Evolutionary conservation across 2,113 vertebrate genomes (phyloP).

Genomic region (Oxygymnocypris stewartii): DNA sequence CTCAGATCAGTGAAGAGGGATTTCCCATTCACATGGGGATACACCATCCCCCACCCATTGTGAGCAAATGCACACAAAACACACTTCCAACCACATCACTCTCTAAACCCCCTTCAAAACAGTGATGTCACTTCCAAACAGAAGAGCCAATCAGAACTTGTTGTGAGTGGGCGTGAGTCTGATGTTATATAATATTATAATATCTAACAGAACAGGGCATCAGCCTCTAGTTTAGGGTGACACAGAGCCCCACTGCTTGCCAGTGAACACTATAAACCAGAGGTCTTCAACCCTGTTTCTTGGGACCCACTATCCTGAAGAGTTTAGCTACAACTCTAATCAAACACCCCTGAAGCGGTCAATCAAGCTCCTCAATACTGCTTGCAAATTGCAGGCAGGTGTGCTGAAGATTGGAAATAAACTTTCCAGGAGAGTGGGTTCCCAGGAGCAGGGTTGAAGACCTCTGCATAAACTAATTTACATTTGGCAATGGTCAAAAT

Average conservation of each 20-base stretch:
- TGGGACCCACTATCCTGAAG: no score
- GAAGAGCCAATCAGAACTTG: constrained; percentile 33
- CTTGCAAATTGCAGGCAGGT: no score
- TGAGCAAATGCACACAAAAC: constrained; percentile 17
- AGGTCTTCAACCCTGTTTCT: no score
- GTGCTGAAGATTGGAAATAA: no score
- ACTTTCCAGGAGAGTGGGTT: no score
- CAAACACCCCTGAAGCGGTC: no score
- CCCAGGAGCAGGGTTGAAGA: no score
- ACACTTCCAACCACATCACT: background rate
- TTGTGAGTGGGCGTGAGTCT: constrained; percentile 19
- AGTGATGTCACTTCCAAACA: constrained; percentile 32
- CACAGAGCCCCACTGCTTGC: background rate
- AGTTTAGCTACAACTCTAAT: no score
- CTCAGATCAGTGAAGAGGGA: constrained; percentile 51
- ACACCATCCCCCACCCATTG: constrained; percentile 50
- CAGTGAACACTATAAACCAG: no score
- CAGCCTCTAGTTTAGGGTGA: background rate
- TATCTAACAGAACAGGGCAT: background rate
- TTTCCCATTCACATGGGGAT: constrained; percentile 55
- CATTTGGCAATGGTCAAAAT: constrained; percentile 2
- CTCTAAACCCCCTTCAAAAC: constrained; percentile 22
- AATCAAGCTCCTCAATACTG: no score
- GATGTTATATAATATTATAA: background rate
- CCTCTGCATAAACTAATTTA: background rate